phyloP scores from a whole-genome alignment of 2,113 vertebrate genomes.

The Excalfactoria chinensis region DNA sequence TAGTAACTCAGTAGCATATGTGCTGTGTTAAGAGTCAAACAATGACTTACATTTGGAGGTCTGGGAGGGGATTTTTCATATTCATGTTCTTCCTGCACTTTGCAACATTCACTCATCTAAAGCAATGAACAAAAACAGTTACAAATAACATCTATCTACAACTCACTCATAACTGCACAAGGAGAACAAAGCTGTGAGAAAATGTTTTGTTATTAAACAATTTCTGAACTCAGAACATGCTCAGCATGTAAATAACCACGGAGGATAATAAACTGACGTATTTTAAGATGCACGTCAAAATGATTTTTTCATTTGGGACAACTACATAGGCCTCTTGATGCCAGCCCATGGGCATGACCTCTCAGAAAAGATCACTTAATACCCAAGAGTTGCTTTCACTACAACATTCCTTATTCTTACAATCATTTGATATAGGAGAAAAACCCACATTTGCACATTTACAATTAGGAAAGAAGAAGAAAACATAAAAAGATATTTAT shows the following conservation, averaged over 20 bases:
- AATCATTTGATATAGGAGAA: background rate
- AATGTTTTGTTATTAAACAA: background rate
- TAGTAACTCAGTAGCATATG: background rate
- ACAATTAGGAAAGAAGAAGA: background rate
- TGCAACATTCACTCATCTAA: background rate
- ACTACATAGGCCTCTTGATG: background rate
- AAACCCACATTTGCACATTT: background rate
- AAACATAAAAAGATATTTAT: background rate
- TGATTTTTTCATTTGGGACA: background rate
- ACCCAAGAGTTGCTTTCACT: background rate
- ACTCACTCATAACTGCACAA: background rate
- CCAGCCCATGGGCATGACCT: background rate
- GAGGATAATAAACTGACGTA: background rate
- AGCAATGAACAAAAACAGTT: background rate
- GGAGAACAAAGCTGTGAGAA: background rate
- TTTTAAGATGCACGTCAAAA: background rate
- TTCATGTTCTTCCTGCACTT: background rate
- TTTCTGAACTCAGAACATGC: background rate
- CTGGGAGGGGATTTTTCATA: background rate
- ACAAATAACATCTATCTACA: background rate
- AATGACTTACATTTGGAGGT: background rate
- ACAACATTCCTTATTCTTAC: background rate
- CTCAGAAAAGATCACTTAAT: background rate
- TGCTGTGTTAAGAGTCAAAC: background rate
- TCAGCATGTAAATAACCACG: background rate